A percentile compares a stretch with the other conserved stretches of the same genome.
Evolutionary conservation across 1,140 invertebrate species (phyloP).

Genomic region (Prorops nasuta): DNA sequence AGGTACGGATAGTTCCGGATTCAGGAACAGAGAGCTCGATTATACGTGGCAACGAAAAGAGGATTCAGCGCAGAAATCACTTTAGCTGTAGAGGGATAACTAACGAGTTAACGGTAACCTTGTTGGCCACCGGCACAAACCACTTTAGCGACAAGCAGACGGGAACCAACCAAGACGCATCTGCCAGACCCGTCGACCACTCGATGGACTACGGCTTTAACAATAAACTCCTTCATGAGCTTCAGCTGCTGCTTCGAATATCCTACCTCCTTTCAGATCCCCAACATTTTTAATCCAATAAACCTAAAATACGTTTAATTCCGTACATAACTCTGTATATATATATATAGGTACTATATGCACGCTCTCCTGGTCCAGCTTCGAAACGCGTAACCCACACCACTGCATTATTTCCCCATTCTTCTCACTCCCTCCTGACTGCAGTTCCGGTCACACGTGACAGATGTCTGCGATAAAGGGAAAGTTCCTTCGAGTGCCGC

Average conservation of each 20-base stretch:
- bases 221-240: conserved; percentile 24
- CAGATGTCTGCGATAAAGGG: conserved; percentile 19
- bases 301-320: no score
- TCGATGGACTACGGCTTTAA: conserved; percentile 14
- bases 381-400: no score
- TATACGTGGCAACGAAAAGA: conserved; percentile 6
- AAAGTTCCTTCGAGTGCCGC: conserved; percentile 23
- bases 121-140: conserved; percentile 22
- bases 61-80: conserved; percentile 11
- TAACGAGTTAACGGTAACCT: conserved; percentile 40
- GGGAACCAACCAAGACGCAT: conserved; percentile 13
- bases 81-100: conserved; percentile 31
- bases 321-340: no score
- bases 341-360: no score
- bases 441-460: no score
- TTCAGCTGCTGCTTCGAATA: no score
- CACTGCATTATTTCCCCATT: no score
- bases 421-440: no score
- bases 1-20: no score
- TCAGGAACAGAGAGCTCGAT: background rate
- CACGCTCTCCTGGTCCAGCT: no score
- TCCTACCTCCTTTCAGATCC: no score
- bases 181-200: background rate
- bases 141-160: conserved; percentile 13
- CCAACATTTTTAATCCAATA: no score